Percentiles rank a stretch among this genome's conserved stretches.
These are phyloP conservation scores for Panzeria rudis DNA, from an alignment of 2,888 invertebrate genomes.

Conservation along the genomic window DNA sequence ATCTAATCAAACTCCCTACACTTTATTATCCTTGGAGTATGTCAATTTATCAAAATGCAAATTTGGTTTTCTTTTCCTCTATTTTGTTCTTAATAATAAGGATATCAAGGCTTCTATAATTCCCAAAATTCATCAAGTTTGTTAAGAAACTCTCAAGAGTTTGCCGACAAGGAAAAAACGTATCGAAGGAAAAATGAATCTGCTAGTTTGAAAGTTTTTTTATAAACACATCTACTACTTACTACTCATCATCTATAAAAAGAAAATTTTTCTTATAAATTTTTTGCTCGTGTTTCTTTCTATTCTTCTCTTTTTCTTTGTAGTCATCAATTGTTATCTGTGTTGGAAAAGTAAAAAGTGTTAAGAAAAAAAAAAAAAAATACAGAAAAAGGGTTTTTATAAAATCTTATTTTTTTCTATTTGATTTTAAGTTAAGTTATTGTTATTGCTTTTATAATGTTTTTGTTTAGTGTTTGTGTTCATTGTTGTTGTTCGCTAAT, in stretches of 20 bases:
- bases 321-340: conserved; percentile 66
- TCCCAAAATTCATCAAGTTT: conserved; percentile 71
- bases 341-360: conserved; percentile 9
- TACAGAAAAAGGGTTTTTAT: conserved; percentile 26
- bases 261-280: background rate
- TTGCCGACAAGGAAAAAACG: background rate
- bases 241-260: background rate
- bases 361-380: background rate
- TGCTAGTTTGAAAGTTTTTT: conserved; percentile 13
- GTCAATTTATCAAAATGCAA: conserved; percentile 69
- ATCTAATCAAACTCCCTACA: conserved; percentile 24
- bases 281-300: conserved; percentile 5
- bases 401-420: conserved; percentile 7
- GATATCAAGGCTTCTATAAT: conserved; percentile 55
- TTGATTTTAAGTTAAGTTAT: conserved; percentile 54
- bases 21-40: conserved; percentile 63
- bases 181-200: conserved; percentile 3
- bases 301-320: background rate
- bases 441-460: conserved; percentile 26
- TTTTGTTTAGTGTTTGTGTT: conserved; percentile 29
- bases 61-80: conserved; percentile 37
- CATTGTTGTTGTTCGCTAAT: conserved; percentile 20
- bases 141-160: conserved; percentile 59
- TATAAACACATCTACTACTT: background rate
- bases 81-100: conserved; percentile 3